Conservation (phyloP, 2,888 invertebrate species). For the Lacanobia oleracea region DNA sequence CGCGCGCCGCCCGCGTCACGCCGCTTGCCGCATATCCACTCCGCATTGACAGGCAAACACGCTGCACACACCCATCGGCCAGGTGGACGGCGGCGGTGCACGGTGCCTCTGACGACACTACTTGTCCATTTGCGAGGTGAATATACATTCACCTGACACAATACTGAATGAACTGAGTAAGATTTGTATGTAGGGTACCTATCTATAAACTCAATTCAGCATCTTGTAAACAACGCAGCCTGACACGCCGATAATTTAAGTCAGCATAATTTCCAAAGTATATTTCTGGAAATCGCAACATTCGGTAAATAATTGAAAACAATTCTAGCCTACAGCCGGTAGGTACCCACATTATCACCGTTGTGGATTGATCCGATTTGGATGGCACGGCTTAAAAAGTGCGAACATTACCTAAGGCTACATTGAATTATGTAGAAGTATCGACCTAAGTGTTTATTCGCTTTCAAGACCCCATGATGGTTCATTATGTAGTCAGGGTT, state of each 20-base stretch:
- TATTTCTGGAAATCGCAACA: not conserved
- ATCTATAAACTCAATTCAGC: not conserved
- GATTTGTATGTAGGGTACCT: not conserved
- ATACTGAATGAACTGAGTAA: not conserved
- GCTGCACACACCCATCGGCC: conserved; percentile 58
- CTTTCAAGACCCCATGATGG: conserved; percentile 25
- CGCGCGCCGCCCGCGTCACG: conserved; percentile 77
- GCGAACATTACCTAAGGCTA: not conserved
- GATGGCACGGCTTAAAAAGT: not conserved
- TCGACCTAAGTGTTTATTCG: conserved; percentile 19
- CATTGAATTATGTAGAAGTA: conserved; percentile 34
- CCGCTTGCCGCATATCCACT: conserved; percentile 68
- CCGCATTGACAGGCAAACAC: conserved; percentile 65
- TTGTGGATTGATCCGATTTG: conserved; percentile 37
- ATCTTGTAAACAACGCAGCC: not conserved
- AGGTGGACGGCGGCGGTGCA: conserved; percentile 40
- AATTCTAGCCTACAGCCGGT: not conserved
- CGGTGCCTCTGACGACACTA: conserved; percentile 23
- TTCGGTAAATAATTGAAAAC: not conserved
- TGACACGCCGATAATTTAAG: not conserved
- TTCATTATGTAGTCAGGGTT: conserved; percentile 12
- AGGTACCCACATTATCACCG: conserved; percentile 32
- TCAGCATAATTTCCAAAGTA: not conserved
- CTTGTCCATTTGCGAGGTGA: conserved; percentile 3
- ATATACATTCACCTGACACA: not conserved